A percentile compares a stretch with the other conserved stretches of the same genome.
These are phyloP conservation scores for Didymodactylos carnosus DNA, from an alignment of 2,888 invertebrate genomes.

Conservation along the genomic window DNA sequence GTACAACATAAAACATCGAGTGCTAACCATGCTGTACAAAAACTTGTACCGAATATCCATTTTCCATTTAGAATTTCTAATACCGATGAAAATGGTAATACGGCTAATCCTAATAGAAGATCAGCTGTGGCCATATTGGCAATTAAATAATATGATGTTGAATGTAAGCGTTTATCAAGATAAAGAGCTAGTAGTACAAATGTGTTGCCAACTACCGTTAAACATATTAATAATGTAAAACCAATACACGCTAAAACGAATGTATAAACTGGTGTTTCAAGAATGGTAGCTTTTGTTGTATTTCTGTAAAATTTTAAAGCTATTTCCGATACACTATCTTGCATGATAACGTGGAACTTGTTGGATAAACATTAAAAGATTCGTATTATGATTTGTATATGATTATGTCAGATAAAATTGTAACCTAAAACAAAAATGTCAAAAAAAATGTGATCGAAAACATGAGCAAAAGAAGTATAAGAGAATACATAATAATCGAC, in stretches of 20 bases:
- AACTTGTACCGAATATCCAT: constrained; percentile 26
- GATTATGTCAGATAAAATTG: no score
- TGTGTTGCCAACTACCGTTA: constrained; percentile 39
- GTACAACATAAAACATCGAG: constrained; percentile 12
- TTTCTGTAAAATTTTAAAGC: no score
- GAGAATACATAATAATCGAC: no score
- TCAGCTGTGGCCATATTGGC: constrained; percentile 49
- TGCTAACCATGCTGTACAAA: constrained; percentile 20
- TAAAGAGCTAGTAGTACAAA: constrained; percentile 39
- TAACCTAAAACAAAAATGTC: no score
- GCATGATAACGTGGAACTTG: no score
- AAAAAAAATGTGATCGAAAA: no score
- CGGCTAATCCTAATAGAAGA: constrained; percentile 37
- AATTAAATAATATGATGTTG: constrained; percentile 48
- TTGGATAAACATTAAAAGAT: no score
- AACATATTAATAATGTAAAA: constrained; percentile 32
- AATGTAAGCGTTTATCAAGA: constrained; percentile 35
- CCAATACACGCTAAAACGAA: constrained; percentile 24
- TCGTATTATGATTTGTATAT: no score
- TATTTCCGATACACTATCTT: no score
- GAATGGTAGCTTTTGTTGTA: no score
- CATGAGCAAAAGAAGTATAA: no score
- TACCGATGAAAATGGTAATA: constrained; percentile 31
- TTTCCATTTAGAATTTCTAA: constrained; percentile 28
- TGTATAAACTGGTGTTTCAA: no score